Base-by-base conservation (phyloP, 1,140 invertebrate species). In the Pantala flavescens region DNA sequence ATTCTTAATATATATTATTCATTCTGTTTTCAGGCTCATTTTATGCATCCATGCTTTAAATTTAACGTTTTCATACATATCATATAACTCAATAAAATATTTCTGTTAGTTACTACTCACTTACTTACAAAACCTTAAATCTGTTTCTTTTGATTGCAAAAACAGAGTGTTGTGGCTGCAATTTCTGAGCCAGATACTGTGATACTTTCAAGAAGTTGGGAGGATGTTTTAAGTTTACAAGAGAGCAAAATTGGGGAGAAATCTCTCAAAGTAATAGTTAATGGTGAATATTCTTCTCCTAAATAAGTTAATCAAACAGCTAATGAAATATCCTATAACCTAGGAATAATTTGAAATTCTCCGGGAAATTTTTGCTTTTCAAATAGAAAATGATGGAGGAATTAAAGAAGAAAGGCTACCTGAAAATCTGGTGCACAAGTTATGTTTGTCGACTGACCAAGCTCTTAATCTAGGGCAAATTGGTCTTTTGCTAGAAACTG, bases 161-260 rank as follows among this genome's bases (percentile, higher is more conserved):
- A 36, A 19, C 78, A 92, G 90, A 89, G 87, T 75, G 91, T 94
- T 0, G 93, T 94, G 0, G 93, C 91, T 0, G 91, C 89, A 0
- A 80, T 84, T 28, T 84, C 88, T 0, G 91, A 93, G 76, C 91
- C 92, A 0, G 92, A 94, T 78, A 90, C 89, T 0, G 83, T 93
- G 73, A 83, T 84, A 70, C 78, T 93, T 24, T 80, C 82, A n/a
- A 84, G 86, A 76, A 82, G 81, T 5, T 82, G 81, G 77, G 80
- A 86, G 42, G 78, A 82, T 28, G 81, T 81, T 23, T 73, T 91
- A 0, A 81, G 76, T 3, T 81, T 91, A 28, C 75, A 79, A 21
- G 80, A 82, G 10, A 84, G 83, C 28, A 80, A 79, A 9, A 75
- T 89, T 0, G 91, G 90, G 0, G 81, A 82, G 1, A 92, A 92